Percentiles rank a stretch among this genome's conserved stretches.
Conservation (phyloP, 2,113 vertebrate genomes). For the Petrocephalus microphthalmus region DNA sequence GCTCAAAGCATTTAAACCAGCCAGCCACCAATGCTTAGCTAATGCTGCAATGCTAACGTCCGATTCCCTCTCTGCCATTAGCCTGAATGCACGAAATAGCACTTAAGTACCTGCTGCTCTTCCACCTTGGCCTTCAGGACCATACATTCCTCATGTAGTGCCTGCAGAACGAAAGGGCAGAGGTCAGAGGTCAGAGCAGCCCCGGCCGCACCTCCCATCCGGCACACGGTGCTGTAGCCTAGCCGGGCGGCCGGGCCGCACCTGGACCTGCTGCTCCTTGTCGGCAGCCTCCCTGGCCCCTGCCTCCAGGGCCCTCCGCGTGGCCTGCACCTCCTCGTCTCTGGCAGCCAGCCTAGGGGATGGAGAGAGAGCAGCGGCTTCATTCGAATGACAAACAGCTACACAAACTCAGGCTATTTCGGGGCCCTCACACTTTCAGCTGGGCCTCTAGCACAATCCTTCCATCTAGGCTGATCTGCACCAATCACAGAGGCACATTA, state of each 20-base stretch:
- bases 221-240: background rate
- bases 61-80: background rate
- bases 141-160: slow-evolving; percentile 12
- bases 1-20: background rate
- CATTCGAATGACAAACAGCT: background rate
- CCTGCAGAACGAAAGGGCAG: background rate
- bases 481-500: background rate
- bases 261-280: slow-evolving; percentile 71
- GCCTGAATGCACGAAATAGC: background rate
- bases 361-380: background rate
- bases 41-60: background rate
- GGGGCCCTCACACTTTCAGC: background rate
- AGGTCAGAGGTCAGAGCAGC: background rate
- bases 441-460: background rate
- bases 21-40: background rate
- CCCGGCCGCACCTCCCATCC: too few relatives aligned
- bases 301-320: slow-evolving; percentile 65
- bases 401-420: background rate
- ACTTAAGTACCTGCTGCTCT: slow-evolving; percentile 10
- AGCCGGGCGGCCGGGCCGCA: slow-evolving; percentile 36
- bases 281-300: slow-evolving; percentile 61
- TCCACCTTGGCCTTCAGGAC: slow-evolving; percentile 6
- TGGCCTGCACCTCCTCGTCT: slow-evolving; percentile 67
- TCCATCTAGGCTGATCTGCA: background rate
- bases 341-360: slow-evolving; percentile 68